Conservation (phyloP, 2,797 vertebrate genomes). For the Rallus crepitans region DNA sequence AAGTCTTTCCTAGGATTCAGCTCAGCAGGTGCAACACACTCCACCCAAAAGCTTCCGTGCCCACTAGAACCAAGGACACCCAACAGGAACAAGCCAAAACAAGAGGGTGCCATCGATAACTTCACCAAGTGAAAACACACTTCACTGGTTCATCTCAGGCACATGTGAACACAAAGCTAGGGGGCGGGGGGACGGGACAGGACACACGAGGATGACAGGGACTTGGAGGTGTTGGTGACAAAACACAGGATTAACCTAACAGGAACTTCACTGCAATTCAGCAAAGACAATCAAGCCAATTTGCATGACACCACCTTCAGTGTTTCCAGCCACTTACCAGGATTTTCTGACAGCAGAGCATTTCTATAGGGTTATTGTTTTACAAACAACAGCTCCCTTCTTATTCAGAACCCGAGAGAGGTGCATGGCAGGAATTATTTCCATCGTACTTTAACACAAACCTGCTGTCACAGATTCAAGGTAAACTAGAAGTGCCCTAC, state of each 20-base stretch:
- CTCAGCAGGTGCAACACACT: neutral
- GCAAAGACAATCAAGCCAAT: neutral
- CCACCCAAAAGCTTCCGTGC: neutral
- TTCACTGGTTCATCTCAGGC: neutral
- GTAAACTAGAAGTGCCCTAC: neutral
- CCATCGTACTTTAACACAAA: neutral
- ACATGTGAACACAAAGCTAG: neutral
- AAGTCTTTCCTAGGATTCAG: neutral
- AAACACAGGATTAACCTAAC: neutral
- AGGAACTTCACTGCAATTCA: neutral
- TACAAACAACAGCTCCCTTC: neutral
- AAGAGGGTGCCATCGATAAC: neutral
- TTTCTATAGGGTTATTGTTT: neutral
- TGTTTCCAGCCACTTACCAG: neutral
- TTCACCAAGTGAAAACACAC: neutral
- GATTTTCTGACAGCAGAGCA: neutral
- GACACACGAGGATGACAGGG: too few species aligned
- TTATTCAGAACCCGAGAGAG: neutral
- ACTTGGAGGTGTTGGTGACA: neutral
- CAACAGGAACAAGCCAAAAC: neutral
- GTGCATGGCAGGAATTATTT: neutral
- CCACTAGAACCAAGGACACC: neutral
- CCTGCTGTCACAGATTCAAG: neutral
- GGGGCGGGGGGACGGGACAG: too few species aligned
- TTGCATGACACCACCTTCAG: neutral